Evolutionary conservation across 1,140 invertebrate species (phyloP), one percentile per base, ranked within the genome.

Genomic region (Neodiprion fabricii): DNA sequence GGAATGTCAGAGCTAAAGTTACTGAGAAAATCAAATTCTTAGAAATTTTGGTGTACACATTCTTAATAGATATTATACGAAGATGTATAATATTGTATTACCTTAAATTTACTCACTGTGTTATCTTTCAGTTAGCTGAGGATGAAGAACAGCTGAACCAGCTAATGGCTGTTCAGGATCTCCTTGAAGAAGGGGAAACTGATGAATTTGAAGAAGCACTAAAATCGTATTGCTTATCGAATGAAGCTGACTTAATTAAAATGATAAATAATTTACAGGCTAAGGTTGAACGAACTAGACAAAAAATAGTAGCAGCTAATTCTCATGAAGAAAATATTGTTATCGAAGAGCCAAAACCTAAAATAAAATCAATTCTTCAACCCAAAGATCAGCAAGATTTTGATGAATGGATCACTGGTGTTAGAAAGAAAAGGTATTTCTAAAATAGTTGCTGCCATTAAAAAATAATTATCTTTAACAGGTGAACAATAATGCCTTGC

Each of bases 71-170:
- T 40, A 40, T 3, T 40, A 3, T 40, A 40, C 4, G 28, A 5
- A 40, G 5, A 40, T 5, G 5, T 2, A 3, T 40, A 40, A 40
- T 40, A 40, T 40, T 40, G 28, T 5, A 40, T 40, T 40, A 40
- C 5, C 28, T 40, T 40, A 40, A 40, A 40, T 4, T 40, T 40
- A 40, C 5, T 1, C 1, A 5, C 28, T 40, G 28, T 40, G 28
- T 40, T 40, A 40, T 40, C 28, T 40, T 85, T 50, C 78, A 93
- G 91, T 85, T 97, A 14, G 92, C 93, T 49, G 95, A 96, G 88
- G 96, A 98, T 85, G 96, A 98, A 85, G 95, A 97, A 80, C 94
- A 95, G 82, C 85, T 97, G 21, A 93, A 93, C 81, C 92, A 96
- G 76, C 86, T 97, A 28, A 86, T 95, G 71, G 91, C 93, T 70